A percentile compares a stretch with the other conserved stretches of the same genome.
Conservation (phyloP, 2,888 invertebrate species). For the Habrosyne pyritoides region DNA sequence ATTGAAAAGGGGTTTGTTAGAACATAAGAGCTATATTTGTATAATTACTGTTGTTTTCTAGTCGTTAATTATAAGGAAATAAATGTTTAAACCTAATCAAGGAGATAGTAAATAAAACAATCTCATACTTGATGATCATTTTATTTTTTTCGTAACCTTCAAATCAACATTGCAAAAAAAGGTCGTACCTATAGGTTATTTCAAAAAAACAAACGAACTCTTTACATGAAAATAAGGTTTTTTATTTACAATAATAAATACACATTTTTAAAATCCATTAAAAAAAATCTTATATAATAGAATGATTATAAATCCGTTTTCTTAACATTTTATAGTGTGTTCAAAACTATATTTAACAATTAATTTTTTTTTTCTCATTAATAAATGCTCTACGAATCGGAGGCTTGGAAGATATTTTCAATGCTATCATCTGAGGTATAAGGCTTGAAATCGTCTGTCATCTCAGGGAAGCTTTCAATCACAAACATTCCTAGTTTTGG, state of each 20-base stretch:
- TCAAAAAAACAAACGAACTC: too few species aligned
- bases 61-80: constrained; percentile 1
- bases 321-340: neutral
- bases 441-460: neutral
- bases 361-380: neutral
- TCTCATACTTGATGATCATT: neutral
- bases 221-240: neutral
- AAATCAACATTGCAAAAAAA: too few species aligned
- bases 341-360: neutral
- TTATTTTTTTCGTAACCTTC: neutral
- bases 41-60: neutral
- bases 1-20: constrained; percentile 2
- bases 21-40: neutral
- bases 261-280: neutral
- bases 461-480: constrained; percentile 49
- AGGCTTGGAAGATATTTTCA: neutral
- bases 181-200: too few species aligned
- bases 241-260: constrained; percentile 5
- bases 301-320: neutral
- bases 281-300: neutral
- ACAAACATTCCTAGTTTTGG: constrained; percentile 39
- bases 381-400: neutral
- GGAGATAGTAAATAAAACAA: neutral
- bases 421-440: neutral
- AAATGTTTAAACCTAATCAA: constrained; percentile 1